phyloP scores from a whole-genome alignment of 1,140 invertebrate species.

The Panulirus ornatus region DNA sequence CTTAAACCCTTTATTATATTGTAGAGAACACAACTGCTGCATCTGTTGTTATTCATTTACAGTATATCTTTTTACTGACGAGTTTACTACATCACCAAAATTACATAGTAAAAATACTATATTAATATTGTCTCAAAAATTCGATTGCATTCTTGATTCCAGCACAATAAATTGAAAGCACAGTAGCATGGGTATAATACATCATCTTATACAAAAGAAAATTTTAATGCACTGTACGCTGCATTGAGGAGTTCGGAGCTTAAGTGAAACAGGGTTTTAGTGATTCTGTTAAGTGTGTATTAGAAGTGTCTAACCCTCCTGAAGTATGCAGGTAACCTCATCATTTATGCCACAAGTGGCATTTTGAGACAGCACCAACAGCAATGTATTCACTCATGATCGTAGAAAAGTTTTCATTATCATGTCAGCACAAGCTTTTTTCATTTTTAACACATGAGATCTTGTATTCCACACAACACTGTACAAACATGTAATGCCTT shows the following conservation, averaged over 20 bases:
- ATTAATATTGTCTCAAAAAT: constrained; percentile 45
- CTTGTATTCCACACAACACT: background rate
- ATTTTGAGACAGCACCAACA: background rate
- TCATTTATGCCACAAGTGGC: background rate
- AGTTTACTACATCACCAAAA: constrained; percentile 35
- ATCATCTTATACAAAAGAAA: constrained; percentile 31
- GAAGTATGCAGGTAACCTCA: background rate
- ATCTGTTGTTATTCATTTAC: background rate
- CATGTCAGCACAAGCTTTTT: background rate
- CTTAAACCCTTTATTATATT: background rate
- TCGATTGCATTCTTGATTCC: constrained; percentile 31
- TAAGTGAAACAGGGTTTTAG: constrained; percentile 40
- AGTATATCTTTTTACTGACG: background rate
- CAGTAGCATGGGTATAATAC: constrained; percentile 38
- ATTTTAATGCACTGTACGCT: constrained; percentile 28
- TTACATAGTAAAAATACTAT: constrained; percentile 50
- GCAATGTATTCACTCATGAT: background rate
- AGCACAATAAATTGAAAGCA: constrained; percentile 49
- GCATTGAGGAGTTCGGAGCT: constrained; percentile 32
- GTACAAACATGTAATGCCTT: background rate
- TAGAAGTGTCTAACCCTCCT: constrained; percentile 7
- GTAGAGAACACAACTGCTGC: background rate
- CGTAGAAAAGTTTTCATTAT: background rate
- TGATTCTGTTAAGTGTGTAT: constrained; percentile 18
- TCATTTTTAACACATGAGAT: background rate